These are phyloP conservation scores for Melipona bicolor DNA, from an alignment of 2,888 invertebrate species.

Conservation along the genomic window DNA sequence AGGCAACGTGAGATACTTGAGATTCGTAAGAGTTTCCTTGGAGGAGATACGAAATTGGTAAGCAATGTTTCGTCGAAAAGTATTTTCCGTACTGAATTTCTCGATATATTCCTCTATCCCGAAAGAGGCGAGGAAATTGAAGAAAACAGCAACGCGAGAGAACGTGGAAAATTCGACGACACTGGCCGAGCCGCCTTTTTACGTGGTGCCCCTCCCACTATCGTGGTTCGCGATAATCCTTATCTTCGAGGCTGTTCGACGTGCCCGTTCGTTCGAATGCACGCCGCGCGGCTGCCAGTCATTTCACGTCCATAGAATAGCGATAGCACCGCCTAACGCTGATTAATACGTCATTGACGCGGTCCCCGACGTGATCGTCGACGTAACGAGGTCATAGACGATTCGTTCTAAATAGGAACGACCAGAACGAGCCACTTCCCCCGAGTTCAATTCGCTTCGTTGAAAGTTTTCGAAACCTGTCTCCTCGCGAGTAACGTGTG, in stretches of 20 bases:
- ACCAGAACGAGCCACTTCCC: constrained; percentile 33
- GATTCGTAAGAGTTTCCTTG: too few species aligned
- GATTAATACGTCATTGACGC: constrained; percentile 54
- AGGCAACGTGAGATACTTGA: too few species aligned
- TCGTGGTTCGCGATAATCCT: constrained; percentile 42
- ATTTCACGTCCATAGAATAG: constrained; percentile 34
- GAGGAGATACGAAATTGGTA: too few species aligned
- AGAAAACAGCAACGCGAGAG: neutral
- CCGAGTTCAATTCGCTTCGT: neutral
- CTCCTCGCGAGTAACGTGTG: too few species aligned
- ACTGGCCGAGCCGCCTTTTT: constrained; percentile 15
- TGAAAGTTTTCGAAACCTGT: constrained; percentile 1
- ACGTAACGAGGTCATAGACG: constrained; percentile 50
- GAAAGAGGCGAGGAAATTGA: neutral
- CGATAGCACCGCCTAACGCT: constrained; percentile 40
- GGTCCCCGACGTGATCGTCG: constrained; percentile 5
- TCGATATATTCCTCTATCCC: too few species aligned
- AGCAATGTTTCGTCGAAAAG: too few species aligned
- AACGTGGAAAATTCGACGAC: neutral
- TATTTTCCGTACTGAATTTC: too few species aligned
- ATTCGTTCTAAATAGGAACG: constrained; percentile 48
- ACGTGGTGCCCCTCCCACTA: neutral
- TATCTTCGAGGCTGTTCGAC: constrained; percentile 27
- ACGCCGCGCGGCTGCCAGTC: constrained; percentile 18
- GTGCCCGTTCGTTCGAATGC: constrained; percentile 36